Evolutionary conservation across 2,113 vertebrate species (phyloP), one percentile per base, ranked within the genome.

Genomic region (Pleuronectes platessa): DNA sequence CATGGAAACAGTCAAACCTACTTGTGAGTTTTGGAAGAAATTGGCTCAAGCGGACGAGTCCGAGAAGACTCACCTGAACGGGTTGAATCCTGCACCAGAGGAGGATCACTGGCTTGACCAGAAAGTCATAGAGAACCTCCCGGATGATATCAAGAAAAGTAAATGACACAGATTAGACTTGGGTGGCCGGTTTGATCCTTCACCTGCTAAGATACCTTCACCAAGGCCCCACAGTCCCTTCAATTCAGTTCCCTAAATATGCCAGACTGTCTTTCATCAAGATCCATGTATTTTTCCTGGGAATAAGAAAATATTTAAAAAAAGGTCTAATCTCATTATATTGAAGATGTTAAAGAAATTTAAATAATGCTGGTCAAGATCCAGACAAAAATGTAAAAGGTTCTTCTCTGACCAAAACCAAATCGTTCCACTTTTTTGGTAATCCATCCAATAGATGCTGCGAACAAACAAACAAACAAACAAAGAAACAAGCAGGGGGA

Each of bases 81-180:
- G 61, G 68, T 15, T 12, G 18, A 60, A 58, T 4, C 10, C 12
- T 61, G 26, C 79, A 35, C 77, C 49, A 35, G 78, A 68, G 73
- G 69, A 84, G 4, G 63, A 87, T 1, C 82, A 79, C 81, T 84
- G 93, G 75, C 84, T 94, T 84, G 93, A 96, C 8, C 87, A 86
- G 9, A 67, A 78, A n/a, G 61, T 92, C 40, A 89, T 91, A 64
- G 83, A 95, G 37, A 92, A 86, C 20, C 86, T 97, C 1, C 94
- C 96, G 1, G 91, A 90, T 10, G 70, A 67, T 18, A 82, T 97
- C 56, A 80, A 76, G 10, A 89, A 71, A 94, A 94, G 97, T 98
- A 75, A 15, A 23, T 13, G 31, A 31, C 31, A 31, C 31, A 31
- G 5, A 31, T 31, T 31, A 31, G 31, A 31, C 31, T 31, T 0